phyloP scores from a whole-genome alignment of 1,140 invertebrate genomes.

The Drosophila teissieri region DNA sequence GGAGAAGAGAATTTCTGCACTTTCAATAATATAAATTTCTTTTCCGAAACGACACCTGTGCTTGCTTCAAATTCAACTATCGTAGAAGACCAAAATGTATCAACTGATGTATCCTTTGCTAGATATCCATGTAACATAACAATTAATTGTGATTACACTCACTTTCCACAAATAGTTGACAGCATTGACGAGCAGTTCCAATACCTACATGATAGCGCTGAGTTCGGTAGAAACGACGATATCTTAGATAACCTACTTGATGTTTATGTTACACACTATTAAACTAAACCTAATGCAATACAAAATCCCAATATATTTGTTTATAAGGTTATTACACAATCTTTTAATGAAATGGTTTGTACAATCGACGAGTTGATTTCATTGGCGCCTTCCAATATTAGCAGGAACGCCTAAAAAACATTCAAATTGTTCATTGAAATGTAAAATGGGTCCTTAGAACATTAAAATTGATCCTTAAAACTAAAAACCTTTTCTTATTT shows the following conservation, averaged over 20 bases:
- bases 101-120: conserved; percentile 9
- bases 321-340: too few species aligned
- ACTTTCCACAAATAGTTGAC: conserved; percentile 63
- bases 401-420: too few species aligned
- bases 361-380: too few species aligned
- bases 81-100: conserved; percentile 17
- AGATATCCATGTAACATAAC: conserved; percentile 31
- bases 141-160: conserved; percentile 46
- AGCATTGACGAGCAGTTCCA: conserved; percentile 66
- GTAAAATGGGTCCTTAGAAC: too few species aligned
- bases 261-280: conserved; percentile 69
- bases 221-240: conserved; percentile 61
- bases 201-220: conserved; percentile 47
- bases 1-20: conserved; percentile 40
- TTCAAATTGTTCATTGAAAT: too few species aligned
- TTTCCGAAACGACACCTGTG: conserved; percentile 33
- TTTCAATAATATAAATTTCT: conserved; percentile 36
- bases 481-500: too few species aligned
- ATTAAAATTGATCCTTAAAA: too few species aligned
- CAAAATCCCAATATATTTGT: too few species aligned
- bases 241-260: conserved; percentile 71
- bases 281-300: not conserved
- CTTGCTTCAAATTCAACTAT: conserved; percentile 6
- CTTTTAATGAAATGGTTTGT: too few species aligned
- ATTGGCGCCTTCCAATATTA: too few species aligned